A percentile compares a stretch with the other conserved stretches of the same genome.
These are phyloP conservation scores for Aphelocoma coerulescens DNA, from an alignment of 2,113 vertebrate species.

Conservation along the genomic window DNA sequence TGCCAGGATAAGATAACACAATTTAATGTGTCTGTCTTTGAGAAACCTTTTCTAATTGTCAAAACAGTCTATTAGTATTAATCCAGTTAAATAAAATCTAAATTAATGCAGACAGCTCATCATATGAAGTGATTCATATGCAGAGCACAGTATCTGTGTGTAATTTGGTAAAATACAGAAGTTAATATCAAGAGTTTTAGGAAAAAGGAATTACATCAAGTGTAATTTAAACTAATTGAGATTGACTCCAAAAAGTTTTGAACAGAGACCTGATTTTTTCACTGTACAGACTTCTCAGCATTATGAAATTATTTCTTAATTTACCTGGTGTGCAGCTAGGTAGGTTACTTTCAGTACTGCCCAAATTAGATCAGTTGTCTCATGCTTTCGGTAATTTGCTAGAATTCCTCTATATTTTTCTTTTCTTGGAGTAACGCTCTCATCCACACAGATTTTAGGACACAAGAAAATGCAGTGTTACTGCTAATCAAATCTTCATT, in stretches of 20 bases:
- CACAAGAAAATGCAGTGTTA: neutral
- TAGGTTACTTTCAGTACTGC: neutral
- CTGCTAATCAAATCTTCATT: neutral
- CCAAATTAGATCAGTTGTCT: neutral
- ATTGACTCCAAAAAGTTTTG: conserved; percentile 40
- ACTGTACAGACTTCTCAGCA: neutral
- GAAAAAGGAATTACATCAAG: conserved; percentile 10
- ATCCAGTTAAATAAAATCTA: conserved; percentile 36
- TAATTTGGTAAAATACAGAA: conserved; percentile 35
- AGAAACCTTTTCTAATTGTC: conserved; percentile 17
- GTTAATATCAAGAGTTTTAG: neutral
- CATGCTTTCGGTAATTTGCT: neutral
- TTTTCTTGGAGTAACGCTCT: neutral
- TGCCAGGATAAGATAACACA: neutral
- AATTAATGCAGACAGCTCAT: conserved; percentile 56
- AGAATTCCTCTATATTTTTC: neutral
- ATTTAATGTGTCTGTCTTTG: neutral
- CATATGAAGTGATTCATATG: conserved; percentile 42
- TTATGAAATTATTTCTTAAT: neutral
- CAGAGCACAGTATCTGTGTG: neutral
- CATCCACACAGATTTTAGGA: neutral
- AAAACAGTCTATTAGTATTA: conserved; percentile 54
- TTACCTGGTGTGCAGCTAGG: neutral
- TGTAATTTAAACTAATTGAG: conserved; percentile 35
- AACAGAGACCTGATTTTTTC: neutral